Conservation (phyloP, 2,888 invertebrate genomes). For the Pheosia gnoma region DNA sequence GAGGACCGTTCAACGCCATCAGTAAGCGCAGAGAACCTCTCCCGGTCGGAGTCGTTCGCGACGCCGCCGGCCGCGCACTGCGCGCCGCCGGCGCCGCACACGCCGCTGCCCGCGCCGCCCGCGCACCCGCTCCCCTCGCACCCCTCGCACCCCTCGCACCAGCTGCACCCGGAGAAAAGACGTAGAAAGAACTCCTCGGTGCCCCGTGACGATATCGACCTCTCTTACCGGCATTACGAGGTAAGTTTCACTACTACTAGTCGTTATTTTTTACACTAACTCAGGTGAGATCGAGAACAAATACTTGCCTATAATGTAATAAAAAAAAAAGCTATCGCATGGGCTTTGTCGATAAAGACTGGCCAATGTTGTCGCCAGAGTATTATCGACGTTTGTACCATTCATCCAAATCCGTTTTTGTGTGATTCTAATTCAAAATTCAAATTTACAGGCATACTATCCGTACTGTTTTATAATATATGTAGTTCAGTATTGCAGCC, state of each 20-base stretch:
- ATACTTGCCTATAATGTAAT: no score
- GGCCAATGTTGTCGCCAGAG: no score
- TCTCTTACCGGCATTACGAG: conserved; percentile 75
- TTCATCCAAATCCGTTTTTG: no score
- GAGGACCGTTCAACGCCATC: conserved; percentile 79
- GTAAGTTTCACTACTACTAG: conserved; percentile 34
- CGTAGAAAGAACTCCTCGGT: conserved; percentile 77
- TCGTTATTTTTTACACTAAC: background rate
- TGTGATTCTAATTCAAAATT: no score
- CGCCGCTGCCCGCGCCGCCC: conserved; percentile 54
- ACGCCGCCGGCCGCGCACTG: conserved; percentile 72
- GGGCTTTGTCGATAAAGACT: no score
- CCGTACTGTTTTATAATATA: no score
- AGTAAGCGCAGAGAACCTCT: conserved; percentile 78
- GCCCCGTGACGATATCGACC: conserved; percentile 70
- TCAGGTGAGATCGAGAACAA: no score
- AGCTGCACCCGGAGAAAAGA: conserved; percentile 67
- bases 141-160: conserved; percentile 42
- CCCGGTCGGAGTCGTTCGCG: conserved; percentile 73
- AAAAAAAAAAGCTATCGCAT: no score
- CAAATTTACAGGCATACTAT: no score
- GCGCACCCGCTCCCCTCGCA: conserved; percentile 51
- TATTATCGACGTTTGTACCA: no score
- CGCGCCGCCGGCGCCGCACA: conserved; percentile 48
- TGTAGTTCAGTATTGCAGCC: no score